Conservation (phyloP, 2,113 vertebrate species). For the Alethe castanea region DNA sequence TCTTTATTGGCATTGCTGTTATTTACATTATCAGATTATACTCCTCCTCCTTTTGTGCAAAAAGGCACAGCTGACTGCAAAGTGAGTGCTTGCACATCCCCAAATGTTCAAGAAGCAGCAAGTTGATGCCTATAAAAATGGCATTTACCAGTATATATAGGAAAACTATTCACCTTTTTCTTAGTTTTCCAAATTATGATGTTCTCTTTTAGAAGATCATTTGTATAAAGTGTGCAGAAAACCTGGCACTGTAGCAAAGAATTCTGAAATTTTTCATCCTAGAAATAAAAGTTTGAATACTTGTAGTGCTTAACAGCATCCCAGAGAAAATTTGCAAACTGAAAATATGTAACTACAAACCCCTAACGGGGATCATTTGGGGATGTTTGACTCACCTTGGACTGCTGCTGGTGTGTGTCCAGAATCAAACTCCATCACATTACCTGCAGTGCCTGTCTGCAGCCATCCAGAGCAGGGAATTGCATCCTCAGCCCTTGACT, state of each 20-base stretch:
- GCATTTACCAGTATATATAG: not conserved
- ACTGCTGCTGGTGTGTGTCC: not conserved
- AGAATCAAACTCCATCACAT: not conserved
- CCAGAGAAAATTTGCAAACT: slow-evolving; percentile 79
- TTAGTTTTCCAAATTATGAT: not conserved
- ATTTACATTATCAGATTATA: not conserved
- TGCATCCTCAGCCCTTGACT: not conserved
- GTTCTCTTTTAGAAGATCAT: not conserved
- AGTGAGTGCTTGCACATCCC: not conserved
- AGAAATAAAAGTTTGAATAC: slow-evolving; percentile 68
- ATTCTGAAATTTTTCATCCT: slow-evolving; percentile 84
- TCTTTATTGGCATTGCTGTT: not conserved
- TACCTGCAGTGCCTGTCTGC: not conserved
- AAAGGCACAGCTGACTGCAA: not conserved
- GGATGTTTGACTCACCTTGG: not conserved
- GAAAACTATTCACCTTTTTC: not conserved
- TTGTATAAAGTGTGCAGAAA: not conserved
- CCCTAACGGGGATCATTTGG: not conserved
- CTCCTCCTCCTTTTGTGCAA: not conserved
- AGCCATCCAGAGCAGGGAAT: not conserved
- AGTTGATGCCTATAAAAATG: not conserved
- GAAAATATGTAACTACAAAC: not conserved
- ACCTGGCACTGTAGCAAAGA: slow-evolving; percentile 68
- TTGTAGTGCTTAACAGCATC: slow-evolving; percentile 78
- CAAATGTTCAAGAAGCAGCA: not conserved